Evolutionary conservation across 2,888 invertebrate species (phyloP).

Genomic region (Elysia crispata): DNA sequence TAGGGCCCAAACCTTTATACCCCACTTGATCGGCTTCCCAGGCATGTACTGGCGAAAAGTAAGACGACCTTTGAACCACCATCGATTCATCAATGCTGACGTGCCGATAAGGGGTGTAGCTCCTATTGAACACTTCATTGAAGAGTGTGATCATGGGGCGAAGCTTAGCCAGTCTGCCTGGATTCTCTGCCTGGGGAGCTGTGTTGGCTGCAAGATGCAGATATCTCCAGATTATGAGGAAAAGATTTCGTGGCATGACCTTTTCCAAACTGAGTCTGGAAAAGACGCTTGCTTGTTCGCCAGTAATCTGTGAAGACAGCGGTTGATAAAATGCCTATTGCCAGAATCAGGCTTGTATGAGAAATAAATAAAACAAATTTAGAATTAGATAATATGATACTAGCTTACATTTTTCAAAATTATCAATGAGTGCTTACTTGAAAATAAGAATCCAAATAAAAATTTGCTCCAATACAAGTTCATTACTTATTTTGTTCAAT

Average conservation of each 20-base stretch:
- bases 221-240: neutral
- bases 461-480: no score
- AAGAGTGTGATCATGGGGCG: no score
- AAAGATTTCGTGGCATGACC: neutral
- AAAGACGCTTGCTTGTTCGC: no score
- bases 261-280: neutral
- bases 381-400: no score
- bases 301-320: no score
- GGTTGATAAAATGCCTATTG: no score
- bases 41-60: conserved; percentile 17
- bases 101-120: neutral
- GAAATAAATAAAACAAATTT: no score
- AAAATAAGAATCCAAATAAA: no score
- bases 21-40: conserved; percentile 15
- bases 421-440: no score
- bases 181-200: neutral
- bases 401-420: no score
- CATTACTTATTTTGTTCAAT: no score
- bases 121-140: neutral
- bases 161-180: neutral
- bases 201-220: neutral
- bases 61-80: neutral
- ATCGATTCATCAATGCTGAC: neutral
- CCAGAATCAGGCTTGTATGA: no score
- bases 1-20: conserved; percentile 21